These are phyloP conservation scores for Salminus brasiliensis DNA, from an alignment of 2,113 vertebrate species.

Conservation along the genomic window DNA sequence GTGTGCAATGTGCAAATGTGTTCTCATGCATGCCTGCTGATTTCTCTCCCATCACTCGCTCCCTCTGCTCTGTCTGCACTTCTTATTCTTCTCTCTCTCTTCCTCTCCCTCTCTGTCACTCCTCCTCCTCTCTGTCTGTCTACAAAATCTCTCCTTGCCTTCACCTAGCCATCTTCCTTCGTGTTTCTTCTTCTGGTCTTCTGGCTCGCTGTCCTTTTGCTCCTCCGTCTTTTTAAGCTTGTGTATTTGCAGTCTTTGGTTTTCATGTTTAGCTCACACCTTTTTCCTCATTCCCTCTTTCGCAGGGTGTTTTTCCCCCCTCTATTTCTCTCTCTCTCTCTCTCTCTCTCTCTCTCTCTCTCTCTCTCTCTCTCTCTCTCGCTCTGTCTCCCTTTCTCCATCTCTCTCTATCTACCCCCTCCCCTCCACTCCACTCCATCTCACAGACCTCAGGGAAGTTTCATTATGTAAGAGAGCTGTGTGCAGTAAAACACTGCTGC, in stretches of 20 bases:
- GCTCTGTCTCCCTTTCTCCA: neutral
- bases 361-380: conserved; percentile 6
- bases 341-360: conserved; percentile 4
- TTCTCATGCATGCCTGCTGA: conserved; percentile 26
- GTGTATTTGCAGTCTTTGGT: neutral
- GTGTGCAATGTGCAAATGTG: conserved; percentile 39
- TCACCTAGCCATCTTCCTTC: neutral
- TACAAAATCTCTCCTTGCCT: neutral
- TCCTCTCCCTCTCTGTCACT: neutral
- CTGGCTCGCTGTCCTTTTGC: neutral
- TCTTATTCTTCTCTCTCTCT: neutral
- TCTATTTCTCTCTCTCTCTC: neutral
- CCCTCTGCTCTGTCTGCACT: neutral
- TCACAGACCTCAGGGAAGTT: conserved; percentile 56
- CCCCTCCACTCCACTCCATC: conserved; percentile 33
- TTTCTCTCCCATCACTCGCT: conserved; percentile 36
- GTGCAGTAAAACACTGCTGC: conserved; percentile 61
- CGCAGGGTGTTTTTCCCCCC: neutral
- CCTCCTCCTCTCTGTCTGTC: conserved; percentile 7
- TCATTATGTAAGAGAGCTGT: conserved; percentile 62
- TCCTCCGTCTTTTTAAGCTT: neutral
- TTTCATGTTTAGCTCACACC: conserved; percentile 3
- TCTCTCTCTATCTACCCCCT: conserved; percentile 4
- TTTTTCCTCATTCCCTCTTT: conserved; percentile 11
- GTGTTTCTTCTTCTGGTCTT: neutral